Percentiles rank a stretch among this genome's conserved stretches.
Evolutionary conservation across 2,888 invertebrate genomes (phyloP).

Genomic region (Phyllotreta cruciferae): DNA sequence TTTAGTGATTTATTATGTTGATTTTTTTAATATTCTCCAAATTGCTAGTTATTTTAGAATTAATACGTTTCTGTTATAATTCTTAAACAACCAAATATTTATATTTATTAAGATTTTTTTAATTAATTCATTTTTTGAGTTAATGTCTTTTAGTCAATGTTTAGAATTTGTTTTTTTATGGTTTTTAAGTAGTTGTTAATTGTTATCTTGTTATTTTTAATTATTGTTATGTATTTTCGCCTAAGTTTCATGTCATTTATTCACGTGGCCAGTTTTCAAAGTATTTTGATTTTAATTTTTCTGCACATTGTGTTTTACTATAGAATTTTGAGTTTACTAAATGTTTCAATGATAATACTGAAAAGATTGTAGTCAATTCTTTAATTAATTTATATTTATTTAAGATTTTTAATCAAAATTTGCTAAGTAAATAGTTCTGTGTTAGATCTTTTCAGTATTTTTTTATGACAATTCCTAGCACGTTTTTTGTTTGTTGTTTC

Average conservation of each 20-base stretch:
- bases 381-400: neutral
- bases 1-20: no score
- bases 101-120: constrained; percentile 31
- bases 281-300: constrained; percentile 44
- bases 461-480: constrained; percentile 15
- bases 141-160: constrained; percentile 46
- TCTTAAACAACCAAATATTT: constrained; percentile 34
- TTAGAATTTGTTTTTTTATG: constrained; percentile 47
- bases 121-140: constrained; percentile 27
- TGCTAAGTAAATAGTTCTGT: constrained; percentile 9
- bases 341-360: constrained; percentile 14
- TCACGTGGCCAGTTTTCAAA: constrained; percentile 49
- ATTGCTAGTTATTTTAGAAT: constrained; percentile 8
- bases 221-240: constrained; percentile 44
- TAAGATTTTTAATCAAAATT: constrained; percentile 14
- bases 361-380: constrained; percentile 2
- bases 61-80: constrained; percentile 26
- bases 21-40: no score
- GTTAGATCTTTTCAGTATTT: constrained; percentile 15
- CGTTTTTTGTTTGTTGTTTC: constrained; percentile 23
- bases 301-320: constrained; percentile 36
- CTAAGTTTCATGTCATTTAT: constrained; percentile 38
- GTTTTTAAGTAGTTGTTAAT: constrained; percentile 52
- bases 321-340: constrained; percentile 27
- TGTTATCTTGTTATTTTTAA: constrained; percentile 52